phyloP scores from a whole-genome alignment of 2,113 vertebrate species.

The Anseranas semipalmata region DNA sequence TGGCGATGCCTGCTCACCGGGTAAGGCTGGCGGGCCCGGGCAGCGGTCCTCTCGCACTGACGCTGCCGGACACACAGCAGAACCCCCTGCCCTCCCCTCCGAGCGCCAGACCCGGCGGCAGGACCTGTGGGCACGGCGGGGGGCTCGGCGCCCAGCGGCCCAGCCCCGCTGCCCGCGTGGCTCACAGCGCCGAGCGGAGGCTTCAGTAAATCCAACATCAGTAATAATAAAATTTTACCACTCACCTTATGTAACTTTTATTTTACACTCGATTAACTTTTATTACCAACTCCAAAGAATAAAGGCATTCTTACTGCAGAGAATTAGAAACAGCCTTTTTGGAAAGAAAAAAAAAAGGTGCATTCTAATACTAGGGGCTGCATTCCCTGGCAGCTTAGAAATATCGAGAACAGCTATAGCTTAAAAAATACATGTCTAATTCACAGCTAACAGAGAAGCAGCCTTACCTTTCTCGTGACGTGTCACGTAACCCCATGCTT shows the following conservation, averaged over 20 bases:
- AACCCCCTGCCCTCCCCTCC: no score
- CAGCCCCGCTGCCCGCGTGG: no score
- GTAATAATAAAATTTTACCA: conserved; percentile 34
- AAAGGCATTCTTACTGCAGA: conserved; percentile 26
- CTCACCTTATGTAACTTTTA: conserved; percentile 46
- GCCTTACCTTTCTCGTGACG: background rate
- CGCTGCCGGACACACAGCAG: no score
- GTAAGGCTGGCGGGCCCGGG: no score
- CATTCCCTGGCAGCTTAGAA: background rate
- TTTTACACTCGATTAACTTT: conserved; percentile 72
- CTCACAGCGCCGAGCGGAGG: background rate
- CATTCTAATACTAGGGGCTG: background rate
- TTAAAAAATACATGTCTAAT: background rate
- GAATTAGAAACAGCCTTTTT: conserved; percentile 38
- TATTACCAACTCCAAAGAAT: conserved; percentile 37
- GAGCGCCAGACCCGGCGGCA: no score
- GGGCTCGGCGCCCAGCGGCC: no score
- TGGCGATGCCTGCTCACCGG: no score
- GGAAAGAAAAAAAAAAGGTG: accelerated
- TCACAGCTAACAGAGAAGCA: background rate
- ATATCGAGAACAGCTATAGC: background rate
- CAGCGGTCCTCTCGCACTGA: no score
- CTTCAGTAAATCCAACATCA: conserved; percentile 1
- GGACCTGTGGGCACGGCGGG: no score
- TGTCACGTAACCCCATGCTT: background rate